Evolutionary conservation across 1,140 invertebrate species (phyloP).

Genomic region (Chironomus striatipennis): DNA sequence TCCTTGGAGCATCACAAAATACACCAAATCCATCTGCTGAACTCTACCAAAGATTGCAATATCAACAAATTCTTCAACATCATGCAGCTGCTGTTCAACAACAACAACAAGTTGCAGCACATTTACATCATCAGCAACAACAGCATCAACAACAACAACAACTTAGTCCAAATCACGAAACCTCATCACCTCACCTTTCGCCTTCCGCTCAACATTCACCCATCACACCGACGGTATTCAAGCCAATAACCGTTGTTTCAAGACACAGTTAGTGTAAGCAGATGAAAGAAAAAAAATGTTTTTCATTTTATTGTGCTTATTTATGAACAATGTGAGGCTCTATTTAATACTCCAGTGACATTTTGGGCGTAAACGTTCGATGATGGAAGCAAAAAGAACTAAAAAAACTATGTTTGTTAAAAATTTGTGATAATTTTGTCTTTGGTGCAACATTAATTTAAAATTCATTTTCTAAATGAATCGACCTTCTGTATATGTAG

Average conservation of each 20-base stretch:
- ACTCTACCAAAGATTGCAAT: conserved; percentile 41
- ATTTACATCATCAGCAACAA: conserved; percentile 34
- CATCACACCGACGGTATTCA: conserved; percentile 38
- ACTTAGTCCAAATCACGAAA: conserved; percentile 37
- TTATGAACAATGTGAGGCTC: not conserved
- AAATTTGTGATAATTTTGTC: not conserved
- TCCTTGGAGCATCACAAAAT: conserved; percentile 34
- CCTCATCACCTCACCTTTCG: conserved; percentile 36
- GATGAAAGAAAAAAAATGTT: not conserved
- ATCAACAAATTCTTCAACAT: conserved; percentile 40
- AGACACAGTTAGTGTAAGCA: conserved; percentile 41
- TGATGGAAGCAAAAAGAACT: not conserved
- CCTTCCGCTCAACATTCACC: conserved; percentile 35
- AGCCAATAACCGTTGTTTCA: conserved; percentile 44
- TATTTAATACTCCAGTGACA: conserved; percentile 6
- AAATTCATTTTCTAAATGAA: not conserved
- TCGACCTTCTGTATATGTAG: too few relatives aligned
- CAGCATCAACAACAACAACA: conserved; percentile 31
- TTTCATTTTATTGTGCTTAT: not conserved
- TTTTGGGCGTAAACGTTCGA: not conserved
- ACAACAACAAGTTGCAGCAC: conserved; percentile 36
- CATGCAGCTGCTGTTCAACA: conserved; percentile 35
- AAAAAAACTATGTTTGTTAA: not conserved
- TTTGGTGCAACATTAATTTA: conserved; percentile 15
- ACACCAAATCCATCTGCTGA: conserved; percentile 37